Evolutionary conservation across 2,888 invertebrate genomes (phyloP), one percentile per base, ranked within the genome.

Genomic region (Molanna angustata): DNA sequence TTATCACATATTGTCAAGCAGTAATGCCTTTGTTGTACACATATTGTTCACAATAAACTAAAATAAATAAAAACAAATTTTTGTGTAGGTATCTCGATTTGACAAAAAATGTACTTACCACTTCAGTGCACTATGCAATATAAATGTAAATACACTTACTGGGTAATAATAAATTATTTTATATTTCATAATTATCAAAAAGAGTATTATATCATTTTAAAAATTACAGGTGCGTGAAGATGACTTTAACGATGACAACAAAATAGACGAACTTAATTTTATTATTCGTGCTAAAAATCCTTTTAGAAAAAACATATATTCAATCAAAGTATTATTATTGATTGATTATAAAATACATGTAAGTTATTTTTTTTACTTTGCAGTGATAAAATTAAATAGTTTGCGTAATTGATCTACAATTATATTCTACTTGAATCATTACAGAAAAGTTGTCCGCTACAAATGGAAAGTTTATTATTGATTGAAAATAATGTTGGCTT

Each of bases 201-300:
- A 17, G 9, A 4, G 3, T 35, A 18, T 21, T 19, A 17, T 18
- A n/a, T 55, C 51, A 61, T 52, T 37, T 49, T 70, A 70, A n/a
- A n/a, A n/a, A n/a, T n/a, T n/a, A 44, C 66, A 88, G 88, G 78
- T 83, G 13, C 67, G 80, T 63, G 87, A 89, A 73, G 72, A 78
- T 58, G 87, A 88, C 66, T 63, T 67, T 22, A 83, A 86, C 68
- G 69, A 69, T 49, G 86, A 88, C 73, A 80, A 79, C 1, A 80
- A 76, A 64, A 74, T 76, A 61, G 88, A 89, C 67, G 68, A 74
- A 48, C 65, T 89, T 35, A 66, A 79, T 51, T 74, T 88, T 56
- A 73, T 75, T 57, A 66, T 86, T 42, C 68, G 75, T 50, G 64
- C 87, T 37, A 79, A 80, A 59, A 66, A 85, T 54, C 61, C 73